Evolutionary conservation across 2,797 vertebrate species (phyloP).

Genomic region (Semotilus atromaculatus): DNA sequence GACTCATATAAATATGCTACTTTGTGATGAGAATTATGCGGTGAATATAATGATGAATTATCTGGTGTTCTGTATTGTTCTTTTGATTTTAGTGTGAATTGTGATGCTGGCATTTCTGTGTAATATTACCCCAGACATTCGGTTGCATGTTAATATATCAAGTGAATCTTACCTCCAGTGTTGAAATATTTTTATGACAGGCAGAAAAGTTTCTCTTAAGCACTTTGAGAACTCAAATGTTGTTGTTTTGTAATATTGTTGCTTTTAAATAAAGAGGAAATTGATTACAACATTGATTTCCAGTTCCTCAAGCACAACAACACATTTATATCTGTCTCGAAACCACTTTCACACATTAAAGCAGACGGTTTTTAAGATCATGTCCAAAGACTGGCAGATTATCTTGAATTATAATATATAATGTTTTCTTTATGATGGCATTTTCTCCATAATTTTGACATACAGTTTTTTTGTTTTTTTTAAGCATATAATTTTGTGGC

Average conservation of each 20-base stretch:
- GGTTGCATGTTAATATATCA: conserved; percentile 13
- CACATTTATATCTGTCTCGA: not conserved
- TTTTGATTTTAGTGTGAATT: conserved; percentile 3
- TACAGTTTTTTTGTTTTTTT: not conserved
- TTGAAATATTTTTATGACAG: not conserved
- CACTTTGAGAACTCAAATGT: conserved; percentile 52
- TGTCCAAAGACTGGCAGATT: too few species aligned
- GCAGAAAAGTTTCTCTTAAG: conserved; percentile 36
- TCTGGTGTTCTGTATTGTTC: not conserved
- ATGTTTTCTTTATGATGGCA: not conserved
- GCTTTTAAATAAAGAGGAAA: conserved; percentile 26
- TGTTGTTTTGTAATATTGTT: conserved; percentile 14
- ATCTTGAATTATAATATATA: too few species aligned
- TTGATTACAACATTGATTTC: conserved; percentile 40
- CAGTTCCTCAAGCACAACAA: not conserved
- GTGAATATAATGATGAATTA: not conserved
- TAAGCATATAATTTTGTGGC: not conserved
- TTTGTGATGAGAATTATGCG: not conserved
- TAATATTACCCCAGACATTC: not conserved
- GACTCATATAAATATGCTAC: not conserved
- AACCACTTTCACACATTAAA: not conserved
- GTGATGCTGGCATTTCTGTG: not conserved
- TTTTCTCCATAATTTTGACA: not conserved
- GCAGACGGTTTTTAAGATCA: not conserved
- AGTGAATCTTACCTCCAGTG: not conserved